Evolutionary conservation across 2,797 vertebrate species (phyloP).

Genomic region (Uromys caudimaculatus): DNA sequence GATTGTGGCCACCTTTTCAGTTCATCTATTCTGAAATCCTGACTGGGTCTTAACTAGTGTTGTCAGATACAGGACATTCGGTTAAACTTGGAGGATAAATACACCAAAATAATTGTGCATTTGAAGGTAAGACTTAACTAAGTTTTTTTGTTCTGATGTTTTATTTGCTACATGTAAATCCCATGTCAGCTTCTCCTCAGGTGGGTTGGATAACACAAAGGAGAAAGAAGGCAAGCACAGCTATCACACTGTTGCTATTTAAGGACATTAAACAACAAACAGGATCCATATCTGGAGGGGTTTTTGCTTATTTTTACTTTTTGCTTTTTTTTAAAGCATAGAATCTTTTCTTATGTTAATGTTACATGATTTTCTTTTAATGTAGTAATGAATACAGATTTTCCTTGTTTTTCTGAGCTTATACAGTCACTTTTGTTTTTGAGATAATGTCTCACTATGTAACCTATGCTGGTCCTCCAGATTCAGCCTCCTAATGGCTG

Average conservation of each 20-base stretch:
- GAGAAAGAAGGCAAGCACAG: conserved; percentile 14
- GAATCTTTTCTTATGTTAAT: background rate
- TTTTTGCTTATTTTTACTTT: background rate
- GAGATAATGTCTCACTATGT: background rate
- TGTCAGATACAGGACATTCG: background rate
- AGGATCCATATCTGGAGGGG: background rate
- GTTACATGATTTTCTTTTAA: background rate
- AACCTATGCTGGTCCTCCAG: no score
- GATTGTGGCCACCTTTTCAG: conserved; percentile 8
- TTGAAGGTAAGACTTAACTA: conserved; percentile 11
- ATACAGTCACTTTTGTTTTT: background rate
- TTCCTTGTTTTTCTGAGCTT: background rate
- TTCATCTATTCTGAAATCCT: conserved; percentile 51
- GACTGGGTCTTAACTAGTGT: conserved; percentile 31
- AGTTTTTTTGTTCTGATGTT: background rate
- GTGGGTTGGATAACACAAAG: background rate
- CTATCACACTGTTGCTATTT: conserved; percentile 5
- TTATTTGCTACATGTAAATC: background rate
- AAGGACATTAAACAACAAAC: background rate
- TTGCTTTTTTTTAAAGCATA: background rate
- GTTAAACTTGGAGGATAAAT: background rate
- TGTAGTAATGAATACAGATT: background rate
- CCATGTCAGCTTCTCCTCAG: background rate
- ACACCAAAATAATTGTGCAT: conserved; percentile 28
- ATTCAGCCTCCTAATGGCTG: background rate